Conservation (phyloP, 1,140 invertebrate genomes). For the Drosophila tani region DNA sequence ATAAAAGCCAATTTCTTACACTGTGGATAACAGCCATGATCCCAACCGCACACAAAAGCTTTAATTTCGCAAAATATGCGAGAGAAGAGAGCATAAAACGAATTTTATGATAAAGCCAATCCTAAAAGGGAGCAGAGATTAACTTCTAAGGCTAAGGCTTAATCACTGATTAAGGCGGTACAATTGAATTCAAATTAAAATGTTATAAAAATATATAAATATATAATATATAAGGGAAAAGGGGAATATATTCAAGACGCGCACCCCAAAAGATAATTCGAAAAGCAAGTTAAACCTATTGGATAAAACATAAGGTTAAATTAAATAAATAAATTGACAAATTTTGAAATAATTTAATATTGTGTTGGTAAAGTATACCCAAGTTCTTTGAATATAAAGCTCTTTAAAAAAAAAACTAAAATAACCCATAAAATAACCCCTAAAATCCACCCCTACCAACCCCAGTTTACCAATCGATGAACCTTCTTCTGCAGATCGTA, state of each 20-base stretch:
- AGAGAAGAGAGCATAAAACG: background rate
- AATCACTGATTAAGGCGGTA: conserved; percentile 5
- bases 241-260: background rate
- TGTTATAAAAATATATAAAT: too few species aligned
- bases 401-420: too few species aligned
- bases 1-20: conserved; percentile 1
- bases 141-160: background rate
- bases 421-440: background rate
- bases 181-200: background rate
- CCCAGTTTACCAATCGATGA: background rate
- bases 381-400: background rate
- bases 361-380: background rate
- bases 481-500: background rate
- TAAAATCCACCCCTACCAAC: background rate
- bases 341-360: too few species aligned
- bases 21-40: background rate
- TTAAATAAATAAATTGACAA: too few species aligned
- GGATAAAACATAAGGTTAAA: too few species aligned
- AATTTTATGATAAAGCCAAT: conserved; percentile 15
- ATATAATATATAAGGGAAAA: too few species aligned
- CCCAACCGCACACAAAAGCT: conserved; percentile 5
- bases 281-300: too few species aligned
- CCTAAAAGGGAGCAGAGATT: background rate
- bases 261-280: too few species aligned
- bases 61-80: background rate